Conservation (phyloP, 2,113 vertebrate species). For the Lucifuga dentata region DNA sequence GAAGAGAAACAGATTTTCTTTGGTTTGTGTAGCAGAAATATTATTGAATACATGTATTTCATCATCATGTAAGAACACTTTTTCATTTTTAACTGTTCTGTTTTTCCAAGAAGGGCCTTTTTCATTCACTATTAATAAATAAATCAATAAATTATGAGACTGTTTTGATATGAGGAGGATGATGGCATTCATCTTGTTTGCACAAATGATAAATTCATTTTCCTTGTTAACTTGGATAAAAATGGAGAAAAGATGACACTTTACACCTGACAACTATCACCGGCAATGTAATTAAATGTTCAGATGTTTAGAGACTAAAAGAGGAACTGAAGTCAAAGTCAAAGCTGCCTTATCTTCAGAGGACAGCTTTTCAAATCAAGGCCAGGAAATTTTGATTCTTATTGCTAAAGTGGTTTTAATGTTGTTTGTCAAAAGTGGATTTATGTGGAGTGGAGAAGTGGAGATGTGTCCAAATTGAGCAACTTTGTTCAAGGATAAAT, state of each 20-base stretch:
- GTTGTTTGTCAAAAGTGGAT: conserved; percentile 22
- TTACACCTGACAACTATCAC: conserved; percentile 45
- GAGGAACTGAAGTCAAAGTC: conserved; percentile 40
- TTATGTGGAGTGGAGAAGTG: conserved; percentile 25
- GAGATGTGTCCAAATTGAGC: conserved; percentile 32
- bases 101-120: neutral
- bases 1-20: neutral
- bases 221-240: conserved; percentile 4
- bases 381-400: conserved; percentile 56
- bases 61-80: neutral
- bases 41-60: too few species aligned
- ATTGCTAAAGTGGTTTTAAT: conserved; percentile 49
- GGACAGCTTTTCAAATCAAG: conserved; percentile 53
- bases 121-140: neutral
- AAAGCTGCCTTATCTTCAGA: conserved; percentile 52
- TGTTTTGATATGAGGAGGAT: neutral
- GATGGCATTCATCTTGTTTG: conserved; percentile 25
- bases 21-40: too few species aligned
- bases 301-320: conserved; percentile 30
- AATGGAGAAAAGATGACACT: conserved; percentile 28
- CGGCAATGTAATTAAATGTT: conserved; percentile 56
- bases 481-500: conserved; percentile 54
- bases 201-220: conserved; percentile 22
- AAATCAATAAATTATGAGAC: neutral
- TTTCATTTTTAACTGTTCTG: neutral